phyloP scores from a whole-genome alignment of 1,140 invertebrate species.

The Formica exsecta region DNA sequence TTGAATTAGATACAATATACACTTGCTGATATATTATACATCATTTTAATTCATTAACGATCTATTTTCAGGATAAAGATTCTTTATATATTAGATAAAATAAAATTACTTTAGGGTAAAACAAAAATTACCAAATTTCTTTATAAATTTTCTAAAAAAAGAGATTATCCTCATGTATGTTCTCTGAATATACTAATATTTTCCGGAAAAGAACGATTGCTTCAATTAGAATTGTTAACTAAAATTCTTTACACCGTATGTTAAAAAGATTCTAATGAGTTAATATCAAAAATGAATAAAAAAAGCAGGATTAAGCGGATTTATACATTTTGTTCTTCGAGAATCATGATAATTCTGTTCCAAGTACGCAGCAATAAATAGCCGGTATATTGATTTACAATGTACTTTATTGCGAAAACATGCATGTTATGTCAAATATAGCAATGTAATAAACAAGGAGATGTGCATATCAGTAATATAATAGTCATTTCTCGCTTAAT shows the following conservation, averaged over 20 bases:
- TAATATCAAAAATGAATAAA: not conserved
- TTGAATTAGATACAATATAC: not conserved
- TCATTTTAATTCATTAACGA: not conserved
- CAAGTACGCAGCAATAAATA: constrained; percentile 32
- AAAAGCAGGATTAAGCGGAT: not conserved
- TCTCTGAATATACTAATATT: not conserved
- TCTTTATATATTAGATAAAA: not conserved
- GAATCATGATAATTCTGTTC: constrained; percentile 13
- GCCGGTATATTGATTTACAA: constrained; percentile 49
- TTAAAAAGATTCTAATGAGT: not conserved
- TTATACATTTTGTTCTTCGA: not conserved
- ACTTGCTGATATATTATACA: too few relatives aligned
- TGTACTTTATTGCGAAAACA: constrained; percentile 74
- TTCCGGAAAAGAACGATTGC: not conserved
- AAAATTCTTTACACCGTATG: not conserved
- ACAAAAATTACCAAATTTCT: not conserved
- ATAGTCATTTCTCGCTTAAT: constrained; percentile 70
- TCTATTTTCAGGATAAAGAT: not conserved
- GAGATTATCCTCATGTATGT: not conserved
- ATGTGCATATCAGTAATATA: constrained; percentile 48
- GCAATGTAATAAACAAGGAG: constrained; percentile 44
- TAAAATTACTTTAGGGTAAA: constrained; percentile 23
- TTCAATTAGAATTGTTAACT: not conserved
- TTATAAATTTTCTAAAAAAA: not conserved
- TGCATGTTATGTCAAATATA: constrained; percentile 68